These are phyloP conservation scores for Diadophis punctatus DNA, from an alignment of 2,113 vertebrate genomes.

Conservation along the genomic window DNA sequence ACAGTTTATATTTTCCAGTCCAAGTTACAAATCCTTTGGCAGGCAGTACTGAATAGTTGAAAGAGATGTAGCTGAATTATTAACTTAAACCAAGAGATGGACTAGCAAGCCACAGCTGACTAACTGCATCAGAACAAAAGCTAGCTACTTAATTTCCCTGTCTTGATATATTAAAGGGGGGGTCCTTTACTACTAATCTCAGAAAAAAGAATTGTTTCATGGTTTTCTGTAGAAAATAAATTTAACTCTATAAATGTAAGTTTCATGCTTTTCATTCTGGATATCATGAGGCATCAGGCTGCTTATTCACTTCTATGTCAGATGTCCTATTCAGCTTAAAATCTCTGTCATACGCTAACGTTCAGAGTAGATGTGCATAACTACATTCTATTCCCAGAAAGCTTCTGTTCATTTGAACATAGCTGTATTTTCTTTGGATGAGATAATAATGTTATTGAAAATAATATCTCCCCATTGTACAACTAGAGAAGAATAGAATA, in stretches of 20 bases:
- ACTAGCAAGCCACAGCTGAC: background rate
- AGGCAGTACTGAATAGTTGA: background rate
- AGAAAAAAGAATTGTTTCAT: background rate
- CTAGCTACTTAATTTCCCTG: background rate
- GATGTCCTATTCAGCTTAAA: background rate
- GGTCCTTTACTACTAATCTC: background rate
- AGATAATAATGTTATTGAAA: slow-evolving; percentile 40
- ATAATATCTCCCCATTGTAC: slow-evolving; percentile 21
- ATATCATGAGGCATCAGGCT: background rate
- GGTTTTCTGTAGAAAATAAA: background rate
- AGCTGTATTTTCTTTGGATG: slow-evolving; percentile 23
- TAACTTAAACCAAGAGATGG: background rate
- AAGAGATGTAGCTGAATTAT: background rate
- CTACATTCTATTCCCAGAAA: background rate
- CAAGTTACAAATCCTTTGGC: background rate
- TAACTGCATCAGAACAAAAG: background rate
- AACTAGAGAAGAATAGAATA: slow-evolving; percentile 33
- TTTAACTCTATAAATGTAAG: background rate
- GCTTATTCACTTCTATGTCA: background rate
- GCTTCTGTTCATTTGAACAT: slow-evolving; percentile 18
- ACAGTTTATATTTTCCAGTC: background rate
- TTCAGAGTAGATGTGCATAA: background rate
- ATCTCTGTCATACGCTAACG: background rate
- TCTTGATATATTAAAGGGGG: background rate
- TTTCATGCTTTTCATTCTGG: background rate